Conservation (phyloP, 2,113 vertebrate genomes). For the Periophthalmus modestus region DNA sequence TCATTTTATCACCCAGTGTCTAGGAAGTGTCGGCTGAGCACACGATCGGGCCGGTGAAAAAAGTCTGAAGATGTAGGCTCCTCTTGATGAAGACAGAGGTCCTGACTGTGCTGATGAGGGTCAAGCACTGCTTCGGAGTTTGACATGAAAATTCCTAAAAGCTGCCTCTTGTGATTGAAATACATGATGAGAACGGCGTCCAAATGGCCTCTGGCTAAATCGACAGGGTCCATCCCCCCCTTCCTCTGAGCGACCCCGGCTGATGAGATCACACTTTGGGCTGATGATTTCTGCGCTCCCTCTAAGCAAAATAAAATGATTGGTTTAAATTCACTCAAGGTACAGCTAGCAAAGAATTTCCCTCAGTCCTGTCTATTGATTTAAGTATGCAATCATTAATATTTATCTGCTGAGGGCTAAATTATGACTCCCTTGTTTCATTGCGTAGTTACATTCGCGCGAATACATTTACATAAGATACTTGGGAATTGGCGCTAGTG, state of each 20-base stretch:
- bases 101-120: conserved; percentile 68
- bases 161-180: conserved; percentile 69
- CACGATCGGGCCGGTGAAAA: conserved; percentile 29
- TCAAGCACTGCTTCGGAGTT: conserved; percentile 37
- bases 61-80: conserved; percentile 32
- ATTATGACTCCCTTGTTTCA: conserved; percentile 3
- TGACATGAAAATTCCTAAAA: conserved; percentile 57
- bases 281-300: conserved; percentile 56
- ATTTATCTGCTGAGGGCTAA: conserved; percentile 4
- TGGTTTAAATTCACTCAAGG: conserved; percentile 37
- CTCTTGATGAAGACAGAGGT: conserved; percentile 53
- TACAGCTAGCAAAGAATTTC: conserved; percentile 8
- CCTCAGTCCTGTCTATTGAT: conserved; percentile 16
- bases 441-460: conserved; percentile 3
- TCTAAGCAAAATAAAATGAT: conserved; percentile 33
- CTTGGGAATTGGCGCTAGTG: not conserved
- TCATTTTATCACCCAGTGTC: conserved; percentile 17
- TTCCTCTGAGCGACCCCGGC: conserved; percentile 48
- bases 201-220: conserved; percentile 52
- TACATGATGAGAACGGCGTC: conserved; percentile 64
- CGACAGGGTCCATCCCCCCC: conserved; percentile 42
- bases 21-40: conserved; percentile 27
- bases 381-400: conserved; percentile 16
- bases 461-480: not conserved
- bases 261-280: conserved; percentile 69